phyloP scores from a whole-genome alignment of 1,140 invertebrate species.

The Platorchestia sp. region DNA sequence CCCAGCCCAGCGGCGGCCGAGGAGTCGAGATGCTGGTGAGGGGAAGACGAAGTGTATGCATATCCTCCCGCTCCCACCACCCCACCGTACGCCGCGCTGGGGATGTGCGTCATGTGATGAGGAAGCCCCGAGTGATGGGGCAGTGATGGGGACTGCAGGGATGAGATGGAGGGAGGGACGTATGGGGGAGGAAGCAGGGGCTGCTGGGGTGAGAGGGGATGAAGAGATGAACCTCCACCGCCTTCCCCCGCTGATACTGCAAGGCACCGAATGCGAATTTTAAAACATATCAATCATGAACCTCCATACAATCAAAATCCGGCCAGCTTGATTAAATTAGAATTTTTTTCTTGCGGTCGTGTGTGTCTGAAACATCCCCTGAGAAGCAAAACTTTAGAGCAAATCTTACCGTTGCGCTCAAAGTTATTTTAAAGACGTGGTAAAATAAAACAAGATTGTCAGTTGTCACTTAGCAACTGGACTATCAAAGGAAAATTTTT shows the following conservation, averaged over 20 bases:
- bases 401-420: no score
- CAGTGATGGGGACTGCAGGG: neutral
- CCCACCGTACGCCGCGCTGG: neutral
- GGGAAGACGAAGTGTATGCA: neutral
- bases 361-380: no score
- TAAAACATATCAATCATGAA: no score
- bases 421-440: no score
- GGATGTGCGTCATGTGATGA: neutral
- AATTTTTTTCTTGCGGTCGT: no score
- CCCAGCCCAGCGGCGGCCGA: neutral
- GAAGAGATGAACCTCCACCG: neutral
- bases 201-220: neutral
- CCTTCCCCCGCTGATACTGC: neutral
- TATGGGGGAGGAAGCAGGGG: constrained; percentile 4
- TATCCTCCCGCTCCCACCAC: neutral
- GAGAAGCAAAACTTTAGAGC: no score
- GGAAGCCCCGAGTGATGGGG: neutral
- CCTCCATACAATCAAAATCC: no score
- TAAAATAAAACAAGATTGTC: no score
- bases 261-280: neutral
- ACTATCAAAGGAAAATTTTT: no score
- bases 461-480: no score
- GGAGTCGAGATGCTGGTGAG: neutral
- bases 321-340: no score
- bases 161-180: neutral